Base-by-base conservation (phyloP, 1,140 invertebrate genomes). In the Solenopsis fugax region DNA sequence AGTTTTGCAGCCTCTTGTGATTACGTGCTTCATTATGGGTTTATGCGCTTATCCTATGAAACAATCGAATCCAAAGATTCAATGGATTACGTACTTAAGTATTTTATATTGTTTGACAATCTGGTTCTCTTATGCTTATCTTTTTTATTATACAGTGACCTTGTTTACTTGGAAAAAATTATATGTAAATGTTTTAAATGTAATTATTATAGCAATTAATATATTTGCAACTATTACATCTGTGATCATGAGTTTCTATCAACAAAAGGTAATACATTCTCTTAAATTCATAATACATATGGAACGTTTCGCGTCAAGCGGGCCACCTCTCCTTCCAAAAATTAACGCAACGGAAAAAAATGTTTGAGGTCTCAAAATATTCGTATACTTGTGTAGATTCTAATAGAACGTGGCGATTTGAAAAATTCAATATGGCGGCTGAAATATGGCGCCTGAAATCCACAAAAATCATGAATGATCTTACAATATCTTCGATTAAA, bases 21-120 rank as follows among this genome's bases (percentile, higher is more conserved):
- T 54, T 54, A 37, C 10, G 50, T 37, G 45, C 18, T 73, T 73
- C 16, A 73, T 73, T n/a, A 24, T 73, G 9, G 50, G 48, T 73
- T 73, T 73, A 73, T 10, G 29, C 1, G 16, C 50, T 2, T 73
- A 37, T 37, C 50, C 50, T n/a, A 34, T 73, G 6, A 54, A 34
- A 52, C n/a, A 34, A 21, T 3, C 29, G 10, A 73, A 54, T 24
- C 12, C 50, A 54, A 54, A 3, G 29, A 54, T 52, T 52, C 13
- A 18, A 3, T 72, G 69, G 24, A 72, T 52, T 54, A 10, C 16
- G n/a, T 73, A 21, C 2, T 73, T 54, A 54, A 73, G 5, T 54
- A 34, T 37, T 54, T 21, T 54, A 37, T 73, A 54, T 54, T 4
- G 7, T 37, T 54, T 73, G 29, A 73, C 18, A 52, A 6, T 73